Evolutionary conservation across 2,888 invertebrate species (phyloP).

Genomic region (Pharmacophagus antenor): DNA sequence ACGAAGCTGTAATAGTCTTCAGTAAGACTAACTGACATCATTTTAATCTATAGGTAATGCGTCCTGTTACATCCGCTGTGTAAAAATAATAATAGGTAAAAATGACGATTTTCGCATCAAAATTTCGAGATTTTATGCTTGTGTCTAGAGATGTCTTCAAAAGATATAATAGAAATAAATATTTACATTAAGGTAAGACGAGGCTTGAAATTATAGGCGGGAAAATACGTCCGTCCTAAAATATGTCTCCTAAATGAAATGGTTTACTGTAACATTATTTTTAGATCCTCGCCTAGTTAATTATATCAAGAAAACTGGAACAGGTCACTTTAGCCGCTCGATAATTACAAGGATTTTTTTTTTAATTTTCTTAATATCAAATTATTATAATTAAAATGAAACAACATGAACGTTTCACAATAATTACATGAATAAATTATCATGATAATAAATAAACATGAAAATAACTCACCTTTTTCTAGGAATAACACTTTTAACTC

Average conservation of each 20-base stretch:
- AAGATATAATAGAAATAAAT: not conserved
- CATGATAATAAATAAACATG: conserved; percentile 30
- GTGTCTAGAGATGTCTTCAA: not conserved
- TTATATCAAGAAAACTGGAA: conserved; percentile 59
- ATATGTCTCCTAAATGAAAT: conserved; percentile 29
- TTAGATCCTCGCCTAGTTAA: conserved; percentile 49
- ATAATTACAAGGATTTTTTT: conserved; percentile 15
- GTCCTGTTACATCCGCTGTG: too few relatives aligned
- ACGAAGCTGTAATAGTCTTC: too few relatives aligned
- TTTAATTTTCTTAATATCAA: not conserved
- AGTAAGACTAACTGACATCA: too few relatives aligned
- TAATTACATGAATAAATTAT: not conserved
- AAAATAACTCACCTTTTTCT: conserved; percentile 63
- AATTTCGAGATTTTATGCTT: not conserved
- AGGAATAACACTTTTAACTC: conserved; percentile 76
- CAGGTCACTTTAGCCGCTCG: conserved; percentile 40
- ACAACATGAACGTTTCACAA: not conserved
- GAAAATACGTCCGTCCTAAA: conserved; percentile 21
- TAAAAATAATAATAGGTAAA: too few relatives aligned
- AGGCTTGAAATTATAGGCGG: conserved; percentile 11
- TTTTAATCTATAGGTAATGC: too few relatives aligned
- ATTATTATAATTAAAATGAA: too few relatives aligned
- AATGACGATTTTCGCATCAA: not conserved
- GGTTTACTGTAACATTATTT: conserved; percentile 39
- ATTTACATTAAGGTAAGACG: not conserved